Evolutionary conservation across 2,797 vertebrate species (phyloP).

Genomic region (Hypotaenidia okinawae): DNA sequence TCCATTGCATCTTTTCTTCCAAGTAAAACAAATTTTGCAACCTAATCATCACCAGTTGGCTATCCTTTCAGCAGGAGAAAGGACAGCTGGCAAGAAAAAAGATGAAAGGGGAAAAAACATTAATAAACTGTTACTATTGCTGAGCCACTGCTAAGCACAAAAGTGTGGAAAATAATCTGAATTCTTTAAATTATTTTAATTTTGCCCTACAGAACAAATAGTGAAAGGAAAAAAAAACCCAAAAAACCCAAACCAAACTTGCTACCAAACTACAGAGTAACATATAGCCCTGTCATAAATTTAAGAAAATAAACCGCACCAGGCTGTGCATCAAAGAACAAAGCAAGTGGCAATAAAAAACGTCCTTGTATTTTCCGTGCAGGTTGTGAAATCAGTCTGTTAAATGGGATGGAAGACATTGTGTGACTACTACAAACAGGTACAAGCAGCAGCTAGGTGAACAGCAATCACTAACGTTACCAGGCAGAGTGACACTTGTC

Average conservation of each 20-base stretch:
- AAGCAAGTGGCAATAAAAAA: not conserved
- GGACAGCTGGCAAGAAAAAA: not conserved
- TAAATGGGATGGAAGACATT: not conserved
- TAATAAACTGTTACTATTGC: not conserved
- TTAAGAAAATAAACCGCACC: not conserved
- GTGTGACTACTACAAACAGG: not conserved
- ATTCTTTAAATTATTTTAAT: conserved; percentile 1
- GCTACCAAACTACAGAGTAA: not conserved
- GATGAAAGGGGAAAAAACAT: not conserved
- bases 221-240: not conserved
- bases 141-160: not conserved
- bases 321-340: not conserved
- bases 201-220: not conserved
- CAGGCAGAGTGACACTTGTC: not conserved
- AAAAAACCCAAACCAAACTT: not conserved
- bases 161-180: not conserved
- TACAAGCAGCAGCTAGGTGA: not conserved
- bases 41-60: conserved; percentile 18
- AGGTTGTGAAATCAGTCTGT: not conserved
- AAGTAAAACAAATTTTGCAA: conserved; percentile 57
- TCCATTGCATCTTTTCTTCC: conserved; percentile 56
- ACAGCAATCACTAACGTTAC: not conserved
- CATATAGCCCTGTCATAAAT: not conserved
- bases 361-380: not conserved
- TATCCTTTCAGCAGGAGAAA: conserved; percentile 45